Conservation (phyloP, 1,140 invertebrate genomes). For the Caenorhabditis brenneri region DNA sequence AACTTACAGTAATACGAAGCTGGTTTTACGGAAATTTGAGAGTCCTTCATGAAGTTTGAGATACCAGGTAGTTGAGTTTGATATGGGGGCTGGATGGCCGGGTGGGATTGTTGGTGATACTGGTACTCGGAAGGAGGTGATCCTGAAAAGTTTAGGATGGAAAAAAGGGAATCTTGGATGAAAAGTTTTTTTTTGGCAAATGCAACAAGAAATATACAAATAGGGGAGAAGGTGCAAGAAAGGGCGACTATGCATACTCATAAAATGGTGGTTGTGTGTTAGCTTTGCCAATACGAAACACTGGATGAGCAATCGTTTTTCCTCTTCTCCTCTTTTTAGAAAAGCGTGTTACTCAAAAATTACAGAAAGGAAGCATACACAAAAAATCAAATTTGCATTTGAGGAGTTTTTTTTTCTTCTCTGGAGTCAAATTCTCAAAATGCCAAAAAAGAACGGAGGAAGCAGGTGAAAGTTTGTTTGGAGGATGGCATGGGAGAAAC, state of each 20-base stretch:
- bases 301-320: slow-evolving; percentile 24
- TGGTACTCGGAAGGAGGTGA: neutral
- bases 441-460: neutral
- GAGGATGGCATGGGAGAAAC: slow-evolving; percentile 2
- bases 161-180: neutral
- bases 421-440: neutral
- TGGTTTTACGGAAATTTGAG: slow-evolving; percentile 24
- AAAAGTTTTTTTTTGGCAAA: neutral
- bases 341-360: neutral
- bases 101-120: neutral
- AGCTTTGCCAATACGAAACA: slow-evolving; percentile 23
- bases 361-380: neutral
- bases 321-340: neutral
- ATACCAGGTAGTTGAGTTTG: neutral
- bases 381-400: neutral
- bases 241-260: slow-evolving; percentile 29
- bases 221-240: neutral
- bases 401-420: neutral
- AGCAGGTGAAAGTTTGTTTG: neutral
- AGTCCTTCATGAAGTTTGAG: slow-evolving; percentile 39
- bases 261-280: slow-evolving; percentile 25
- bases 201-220: slow-evolving; percentile 40
- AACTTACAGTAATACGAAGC: slow-evolving; percentile 31
- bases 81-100: neutral
- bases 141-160: neutral